Base-by-base conservation (phyloP, 2,888 invertebrate species). In the Caenorhabditis virilis region DNA sequence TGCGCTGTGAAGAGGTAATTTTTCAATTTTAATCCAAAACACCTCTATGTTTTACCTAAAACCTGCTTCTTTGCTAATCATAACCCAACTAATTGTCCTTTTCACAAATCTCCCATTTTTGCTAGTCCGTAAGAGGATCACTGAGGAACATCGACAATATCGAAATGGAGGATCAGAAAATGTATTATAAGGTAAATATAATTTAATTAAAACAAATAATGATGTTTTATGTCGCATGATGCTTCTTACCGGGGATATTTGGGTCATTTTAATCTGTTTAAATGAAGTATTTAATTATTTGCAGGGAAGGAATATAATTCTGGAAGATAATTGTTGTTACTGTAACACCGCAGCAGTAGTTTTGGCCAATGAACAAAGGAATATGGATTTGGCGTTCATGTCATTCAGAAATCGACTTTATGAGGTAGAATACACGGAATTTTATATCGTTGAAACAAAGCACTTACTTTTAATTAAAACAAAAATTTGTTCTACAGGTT, bases 281-380 rank as follows among this genome's bases (percentile, higher is more conserved):
- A n/a, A 13, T 36, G 5, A 36, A 15, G n/a, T 36, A 36, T 5
- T 36, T 36, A n/a, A 7, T 7, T 26, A 35, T 7, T 57, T 69
- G 9, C 58, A 79, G 68, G 78, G 76, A n/a, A 65, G 49, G 35
- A 46, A 59, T 7, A 60, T 78, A 47, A 89, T 92, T 41, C 87
- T 89, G n/a, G 90, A 91, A 64, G 93, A 93, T 85, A 93, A 93
- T 85, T 92, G 92, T 84, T 93, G 93, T 84, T 86, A 90, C 78
- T 93, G 93, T 85, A 89, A 92, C 85, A 88, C 91, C 58, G 90
- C 92, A 5, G 91, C 92, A 15, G 89, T 93, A 61, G 89, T 89
- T 83, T 89, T 90, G 82, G 88, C 91, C 16, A 90, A 91, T 1
- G 88, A 89, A 72, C 84, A 91, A 11, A 85, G 88, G 0, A 89